A percentile compares a stretch with the other conserved stretches of the same genome.
phyloP scores from a whole-genome alignment of 2,797 vertebrate species.

The Acrocephalus scirpaceus region DNA sequence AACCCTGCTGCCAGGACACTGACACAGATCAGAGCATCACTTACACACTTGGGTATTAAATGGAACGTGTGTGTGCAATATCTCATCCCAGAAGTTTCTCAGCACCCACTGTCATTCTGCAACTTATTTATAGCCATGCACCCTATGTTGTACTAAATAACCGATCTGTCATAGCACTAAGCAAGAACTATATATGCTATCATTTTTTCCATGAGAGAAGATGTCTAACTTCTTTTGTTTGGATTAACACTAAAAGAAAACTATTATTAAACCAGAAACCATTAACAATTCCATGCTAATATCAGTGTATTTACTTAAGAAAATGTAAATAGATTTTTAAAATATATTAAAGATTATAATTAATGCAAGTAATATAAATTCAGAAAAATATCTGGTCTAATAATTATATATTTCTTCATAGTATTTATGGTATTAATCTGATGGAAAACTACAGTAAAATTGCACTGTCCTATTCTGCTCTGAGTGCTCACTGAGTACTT shows the following conservation, averaged over 20 bases:
- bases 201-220: background rate
- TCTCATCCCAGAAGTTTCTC: background rate
- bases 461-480: background rate
- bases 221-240: background rate
- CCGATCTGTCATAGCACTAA: background rate
- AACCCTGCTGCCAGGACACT: background rate
- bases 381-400: background rate
- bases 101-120: background rate
- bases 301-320: background rate
- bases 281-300: background rate
- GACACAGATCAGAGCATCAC: background rate
- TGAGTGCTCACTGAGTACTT: background rate
- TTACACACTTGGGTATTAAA: background rate
- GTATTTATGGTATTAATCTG: background rate
- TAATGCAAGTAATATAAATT: background rate
- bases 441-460: background rate
- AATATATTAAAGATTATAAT: background rate
- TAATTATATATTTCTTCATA: background rate
- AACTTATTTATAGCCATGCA: background rate
- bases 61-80: accelerated
- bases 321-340: background rate
- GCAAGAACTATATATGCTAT: background rate
- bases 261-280: background rate
- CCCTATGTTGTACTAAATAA: background rate
- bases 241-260: background rate